Conservation (phyloP, 1,140 invertebrate species). For the Drosophila tristis region DNA sequence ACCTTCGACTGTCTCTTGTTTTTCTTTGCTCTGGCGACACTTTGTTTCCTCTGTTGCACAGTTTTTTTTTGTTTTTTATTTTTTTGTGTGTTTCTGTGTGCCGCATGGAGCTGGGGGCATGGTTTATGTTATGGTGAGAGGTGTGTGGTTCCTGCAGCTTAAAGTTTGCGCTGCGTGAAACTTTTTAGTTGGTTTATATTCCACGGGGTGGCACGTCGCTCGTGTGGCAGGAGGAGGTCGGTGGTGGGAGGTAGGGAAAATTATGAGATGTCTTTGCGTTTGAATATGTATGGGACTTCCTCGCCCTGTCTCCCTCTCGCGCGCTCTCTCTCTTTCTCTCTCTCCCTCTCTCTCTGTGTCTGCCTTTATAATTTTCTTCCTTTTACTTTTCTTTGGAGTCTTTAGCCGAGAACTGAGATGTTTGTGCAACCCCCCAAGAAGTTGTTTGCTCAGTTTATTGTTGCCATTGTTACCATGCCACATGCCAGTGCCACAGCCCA, state of each 20-base stretch:
- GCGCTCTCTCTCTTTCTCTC: background rate
- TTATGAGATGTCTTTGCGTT: slow-evolving; percentile 58
- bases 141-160: slow-evolving; percentile 1
- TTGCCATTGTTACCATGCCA: slow-evolving; percentile 28
- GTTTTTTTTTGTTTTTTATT: background rate
- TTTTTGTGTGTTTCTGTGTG: background rate
- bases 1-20: slow-evolving; percentile 11
- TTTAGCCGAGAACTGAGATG: slow-evolving; percentile 18
- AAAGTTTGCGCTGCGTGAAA: slow-evolving; percentile 64
- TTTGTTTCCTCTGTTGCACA: slow-evolving; percentile 22
- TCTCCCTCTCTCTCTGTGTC: background rate
- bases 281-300: slow-evolving; percentile 48
- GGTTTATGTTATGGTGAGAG: background rate
- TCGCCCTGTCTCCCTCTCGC: background rate
- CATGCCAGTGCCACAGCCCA: background rate
- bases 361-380: background rate
- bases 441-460: slow-evolving; percentile 61
- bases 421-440: slow-evolving; percentile 9
- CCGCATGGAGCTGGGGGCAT: too few relatives aligned
- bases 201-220: slow-evolving; percentile 18
- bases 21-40: slow-evolving; percentile 40
- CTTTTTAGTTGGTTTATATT: slow-evolving; percentile 63
- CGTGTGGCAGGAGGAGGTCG: slow-evolving; percentile 15
- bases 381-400: slow-evolving; percentile 2
- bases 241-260: slow-evolving; percentile 43